Evolutionary conservation across 2,888 invertebrate species (phyloP).

Genomic region (Mamestra brassicae): DNA sequence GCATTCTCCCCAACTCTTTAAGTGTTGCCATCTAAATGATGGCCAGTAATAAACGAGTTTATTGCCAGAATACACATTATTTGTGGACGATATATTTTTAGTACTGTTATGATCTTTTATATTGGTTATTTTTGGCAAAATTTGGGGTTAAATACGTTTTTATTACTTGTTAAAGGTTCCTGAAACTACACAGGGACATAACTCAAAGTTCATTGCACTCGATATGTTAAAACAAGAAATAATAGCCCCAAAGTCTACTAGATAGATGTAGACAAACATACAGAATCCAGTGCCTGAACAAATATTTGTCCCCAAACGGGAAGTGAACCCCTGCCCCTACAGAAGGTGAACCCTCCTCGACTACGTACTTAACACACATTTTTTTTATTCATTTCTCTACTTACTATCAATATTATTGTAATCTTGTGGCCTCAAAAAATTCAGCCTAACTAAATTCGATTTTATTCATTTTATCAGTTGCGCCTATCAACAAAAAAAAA

Average conservation of each 20-base stretch:
- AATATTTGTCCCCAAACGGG: constrained; percentile 51
- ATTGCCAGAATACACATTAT: constrained; percentile 58
- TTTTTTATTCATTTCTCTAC: not conserved
- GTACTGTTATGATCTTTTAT: constrained; percentile 49
- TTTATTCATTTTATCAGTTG: too few species aligned
- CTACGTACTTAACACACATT: constrained; percentile 15
- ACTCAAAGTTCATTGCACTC: not conserved
- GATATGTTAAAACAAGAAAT: not conserved
- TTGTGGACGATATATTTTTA: constrained; percentile 65
- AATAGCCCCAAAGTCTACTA: constrained; percentile 18
- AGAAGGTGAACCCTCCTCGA: constrained; percentile 33
- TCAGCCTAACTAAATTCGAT: not conserved
- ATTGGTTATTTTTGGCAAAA: constrained; percentile 42
- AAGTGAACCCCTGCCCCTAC: constrained; percentile 37
- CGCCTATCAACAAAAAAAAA: not conserved
- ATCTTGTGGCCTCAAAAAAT: not conserved
- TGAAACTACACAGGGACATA: not conserved
- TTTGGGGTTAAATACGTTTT: constrained; percentile 28
- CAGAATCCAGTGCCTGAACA: constrained; percentile 45
- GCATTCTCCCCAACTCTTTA: constrained; percentile 48
- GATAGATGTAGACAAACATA: constrained; percentile 30
- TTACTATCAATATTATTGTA: not conserved
- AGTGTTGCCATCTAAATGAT: constrained; percentile 57
- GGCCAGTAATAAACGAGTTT: constrained; percentile 58
- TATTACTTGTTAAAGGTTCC: not conserved